Conservation (phyloP, 2,888 invertebrate genomes). For the Hypena proboscidalis region DNA sequence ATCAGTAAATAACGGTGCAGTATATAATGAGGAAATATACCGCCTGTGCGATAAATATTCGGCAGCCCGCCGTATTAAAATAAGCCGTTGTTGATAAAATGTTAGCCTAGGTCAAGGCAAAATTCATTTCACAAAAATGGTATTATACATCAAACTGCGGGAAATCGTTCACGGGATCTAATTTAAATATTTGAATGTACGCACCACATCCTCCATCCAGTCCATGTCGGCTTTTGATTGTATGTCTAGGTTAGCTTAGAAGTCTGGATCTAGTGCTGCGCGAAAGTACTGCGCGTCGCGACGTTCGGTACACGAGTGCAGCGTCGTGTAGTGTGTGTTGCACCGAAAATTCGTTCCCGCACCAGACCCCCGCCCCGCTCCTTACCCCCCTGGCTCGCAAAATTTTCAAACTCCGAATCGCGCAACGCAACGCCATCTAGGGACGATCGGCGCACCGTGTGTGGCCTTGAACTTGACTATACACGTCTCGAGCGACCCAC, state of each 20-base stretch:
- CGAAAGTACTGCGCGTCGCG: conserved; percentile 81
- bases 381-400: conserved; percentile 71
- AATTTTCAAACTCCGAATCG: conserved; percentile 74
- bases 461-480: conserved; percentile 85
- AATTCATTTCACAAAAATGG: conserved; percentile 44
- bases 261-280: conserved; percentile 67
- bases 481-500: conserved; percentile 78
- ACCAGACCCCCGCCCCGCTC: conserved; percentile 66
- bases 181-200: conserved; percentile 54
- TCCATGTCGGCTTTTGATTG: conserved; percentile 73
- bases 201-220: conserved; percentile 82
- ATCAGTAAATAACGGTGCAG: background rate
- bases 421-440: conserved; percentile 82
- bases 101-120: conserved; percentile 82
- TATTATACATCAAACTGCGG: conserved; percentile 6
- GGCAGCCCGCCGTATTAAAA: conserved; percentile 44
- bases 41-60: conserved; percentile 54
- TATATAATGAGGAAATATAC: conserved; percentile 41
- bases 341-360: conserved; percentile 83
- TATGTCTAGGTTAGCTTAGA: conserved; percentile 65
- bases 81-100: conserved; percentile 63
- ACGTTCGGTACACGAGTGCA: conserved; percentile 82
- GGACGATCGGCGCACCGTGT: conserved; percentile 63
- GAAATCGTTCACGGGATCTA: conserved; percentile 7
- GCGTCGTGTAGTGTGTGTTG: conserved; percentile 78